Evolutionary conservation across 2,797 vertebrate genomes (phyloP).

Genomic region (Buphagus erythrorhynchus): DNA sequence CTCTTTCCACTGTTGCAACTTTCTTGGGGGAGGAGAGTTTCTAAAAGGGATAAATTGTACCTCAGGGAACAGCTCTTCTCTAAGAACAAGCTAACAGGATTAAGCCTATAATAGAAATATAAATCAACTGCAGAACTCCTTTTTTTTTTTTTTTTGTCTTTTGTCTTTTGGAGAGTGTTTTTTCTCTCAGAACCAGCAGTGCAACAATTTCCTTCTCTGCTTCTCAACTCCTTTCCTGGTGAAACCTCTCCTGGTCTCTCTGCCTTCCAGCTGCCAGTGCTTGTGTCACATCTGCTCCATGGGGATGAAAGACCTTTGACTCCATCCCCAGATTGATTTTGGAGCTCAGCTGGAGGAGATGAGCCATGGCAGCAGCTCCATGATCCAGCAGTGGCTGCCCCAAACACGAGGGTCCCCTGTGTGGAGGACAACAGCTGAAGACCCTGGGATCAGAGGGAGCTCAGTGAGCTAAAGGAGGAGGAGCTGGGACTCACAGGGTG

Average conservation of each 20-base stretch:
- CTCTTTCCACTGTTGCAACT: constrained; percentile 30
- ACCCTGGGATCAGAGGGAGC: neutral
- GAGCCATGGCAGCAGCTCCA: neutral
- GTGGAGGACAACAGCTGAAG: neutral
- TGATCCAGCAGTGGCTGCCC: neutral
- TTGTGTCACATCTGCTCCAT: rapidly evolving
- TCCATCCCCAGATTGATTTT: neutral
- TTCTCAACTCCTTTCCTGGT: neutral
- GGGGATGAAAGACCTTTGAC: neutral
- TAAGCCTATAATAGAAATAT: constrained; percentile 49
- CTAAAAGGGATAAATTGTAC: constrained; percentile 43
- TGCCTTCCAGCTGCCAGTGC: neutral
- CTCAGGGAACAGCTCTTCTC: constrained; percentile 41
- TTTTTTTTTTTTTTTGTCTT: too few species aligned
- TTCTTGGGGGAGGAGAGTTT: constrained; percentile 21
- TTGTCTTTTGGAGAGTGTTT: neutral
- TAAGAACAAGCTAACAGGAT: constrained; percentile 44
- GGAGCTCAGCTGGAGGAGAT: neutral
- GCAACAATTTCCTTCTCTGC: neutral
- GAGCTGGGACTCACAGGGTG: neutral
- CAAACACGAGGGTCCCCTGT: too few species aligned
- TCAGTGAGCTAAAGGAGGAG: neutral
- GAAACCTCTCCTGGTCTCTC: neutral
- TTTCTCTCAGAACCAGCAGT: neutral
- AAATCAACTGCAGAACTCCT: neutral